Percentiles rank a stretch among this genome's conserved stretches.
Evolutionary conservation across 2,888 invertebrate genomes (phyloP).

Genomic region (Eremobia ochroleuca): DNA sequence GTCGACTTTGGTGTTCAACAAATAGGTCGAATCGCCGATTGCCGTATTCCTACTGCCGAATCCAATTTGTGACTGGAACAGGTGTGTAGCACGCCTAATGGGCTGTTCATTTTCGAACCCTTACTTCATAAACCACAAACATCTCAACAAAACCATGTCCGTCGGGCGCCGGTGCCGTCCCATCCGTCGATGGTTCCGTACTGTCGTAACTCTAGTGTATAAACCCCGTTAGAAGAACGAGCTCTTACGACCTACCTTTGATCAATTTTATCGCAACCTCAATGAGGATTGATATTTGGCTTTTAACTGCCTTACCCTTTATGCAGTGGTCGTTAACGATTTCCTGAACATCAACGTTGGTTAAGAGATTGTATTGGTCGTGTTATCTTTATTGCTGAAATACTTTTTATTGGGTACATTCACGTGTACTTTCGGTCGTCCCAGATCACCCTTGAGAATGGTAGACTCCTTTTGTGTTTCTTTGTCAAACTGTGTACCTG

Average conservation of each 20-base stretch:
- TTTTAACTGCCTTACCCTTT: constrained; percentile 40
- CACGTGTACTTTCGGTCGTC: too few species aligned
- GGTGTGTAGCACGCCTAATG: background rate
- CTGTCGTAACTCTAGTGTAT: background rate
- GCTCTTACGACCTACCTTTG: constrained; percentile 52
- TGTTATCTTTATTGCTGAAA: constrained; percentile 19
- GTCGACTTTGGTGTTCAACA: background rate
- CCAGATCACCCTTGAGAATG: background rate
- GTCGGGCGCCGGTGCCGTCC: constrained; percentile 16
- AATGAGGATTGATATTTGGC: constrained; percentile 59
- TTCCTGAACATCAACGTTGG: constrained; percentile 35
- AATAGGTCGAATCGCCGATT: background rate
- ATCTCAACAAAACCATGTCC: constrained; percentile 5
- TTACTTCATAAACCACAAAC: background rate
- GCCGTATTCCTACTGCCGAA: background rate
- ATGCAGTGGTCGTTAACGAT: constrained; percentile 35
- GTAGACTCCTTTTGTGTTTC: background rate
- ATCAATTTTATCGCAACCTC: constrained; percentile 63
- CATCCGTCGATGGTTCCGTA: background rate
- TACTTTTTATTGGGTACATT: background rate
- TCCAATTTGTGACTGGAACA: too few species aligned
- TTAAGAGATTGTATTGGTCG: constrained; percentile 24
- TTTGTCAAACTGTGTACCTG: background rate
- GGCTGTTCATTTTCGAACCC: constrained; percentile 8
- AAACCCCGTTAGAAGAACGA: background rate